Base-by-base conservation (phyloP, 2,888 invertebrate genomes). In the Xestoiulus laeticollis region DNA sequence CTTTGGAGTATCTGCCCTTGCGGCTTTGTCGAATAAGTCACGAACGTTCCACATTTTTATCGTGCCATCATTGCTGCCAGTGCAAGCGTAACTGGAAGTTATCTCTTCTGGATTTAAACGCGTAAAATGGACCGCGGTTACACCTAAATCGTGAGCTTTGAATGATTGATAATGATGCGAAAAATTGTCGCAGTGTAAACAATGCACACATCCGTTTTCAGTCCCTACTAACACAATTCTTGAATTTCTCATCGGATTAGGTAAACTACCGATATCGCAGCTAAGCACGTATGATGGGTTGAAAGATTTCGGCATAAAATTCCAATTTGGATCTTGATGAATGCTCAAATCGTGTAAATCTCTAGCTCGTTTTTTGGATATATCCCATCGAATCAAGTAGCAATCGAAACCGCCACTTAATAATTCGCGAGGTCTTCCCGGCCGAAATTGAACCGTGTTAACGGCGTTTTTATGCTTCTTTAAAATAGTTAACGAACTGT, bases 181-280 rank as follows among this genome's bases (percentile, higher is more conserved):
- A 12, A 30, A 59, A 30, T 86, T 86, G 2, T 86, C 59, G 30
- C 86, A 86, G 32, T 48, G n/a, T 26, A 86, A 86, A n/a, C 38
- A 26, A 86, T 86, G 86, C 86, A 86, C 30, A 59, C 59, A 59
- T 53, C 86, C 86, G 59, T 59, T 86, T 26, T 86, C 86, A 33
- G 86, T 86, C 10, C 86, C 86, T 12, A 59, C 86, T 16, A 83
- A 30, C 30, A 86, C 86, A 32, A 38, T 22, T 4, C 16, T 53
- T 22, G 38, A 16, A 14, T 53, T 86, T 6, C 1, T 86, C 10
- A 3, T 16, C 30, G 30, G 22, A 26, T 4, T 12, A 53, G n/a
- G 26, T 8, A 48, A 48, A 12, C 16, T 53, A 22, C 83, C 83
- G 30, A 83, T 30, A 30, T 86, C 53, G n/a, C 86, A 86, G n/a